Evolutionary conservation across 2,113 vertebrate genomes (phyloP), one percentile per base, ranked within the genome.

Genomic region (Terrapene triunguis): DNA sequence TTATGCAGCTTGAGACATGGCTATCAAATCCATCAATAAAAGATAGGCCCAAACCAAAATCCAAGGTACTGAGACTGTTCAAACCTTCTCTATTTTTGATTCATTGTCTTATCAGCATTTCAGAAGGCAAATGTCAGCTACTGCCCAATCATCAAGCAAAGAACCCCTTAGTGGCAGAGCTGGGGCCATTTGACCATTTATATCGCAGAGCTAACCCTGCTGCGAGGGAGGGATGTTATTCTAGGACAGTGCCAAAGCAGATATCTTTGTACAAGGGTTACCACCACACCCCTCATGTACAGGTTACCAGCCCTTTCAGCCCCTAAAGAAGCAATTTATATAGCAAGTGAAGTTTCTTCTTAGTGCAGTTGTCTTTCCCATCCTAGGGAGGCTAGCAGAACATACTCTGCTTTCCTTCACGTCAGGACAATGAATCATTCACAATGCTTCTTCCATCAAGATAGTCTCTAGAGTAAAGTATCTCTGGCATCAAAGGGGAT

Each of bases 21-120:
- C 9, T 51, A n/a, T 17, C 17, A 44, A 89, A 42, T 65, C 84
- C 48, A 4, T 79, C 44, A 89, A 48, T 54, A 90, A 90, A 96
- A 85, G 38, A 4, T 29, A 74, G 59, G 22, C 74, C 21, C 0
- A 5, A 91, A 93, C 5, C 6, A 69, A 88, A 44, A 38, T 19
- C 44, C 53, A 42, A 90, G 38, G 24, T 74, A 74, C 72, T 25
- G 38, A 74, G 72, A 22, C 32, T n/a, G 62, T 17, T 65, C 62
- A 65, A 19, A 65, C 72, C n/a, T 38, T 19, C n/a, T 74, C 38
- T 74, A 16, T 44, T 74, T 74, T 74, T 25, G 9, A 44, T 74
- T 74, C 38, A 17, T 2, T 82, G 13, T 65, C 29, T 50, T 55
- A 57, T 1, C 35, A 87, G n/a, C 27, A 82, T 11, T 47, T 51